Evolutionary conservation across 2,797 vertebrate species (phyloP).

Genomic region (Euphonia xanthogaster): DNA sequence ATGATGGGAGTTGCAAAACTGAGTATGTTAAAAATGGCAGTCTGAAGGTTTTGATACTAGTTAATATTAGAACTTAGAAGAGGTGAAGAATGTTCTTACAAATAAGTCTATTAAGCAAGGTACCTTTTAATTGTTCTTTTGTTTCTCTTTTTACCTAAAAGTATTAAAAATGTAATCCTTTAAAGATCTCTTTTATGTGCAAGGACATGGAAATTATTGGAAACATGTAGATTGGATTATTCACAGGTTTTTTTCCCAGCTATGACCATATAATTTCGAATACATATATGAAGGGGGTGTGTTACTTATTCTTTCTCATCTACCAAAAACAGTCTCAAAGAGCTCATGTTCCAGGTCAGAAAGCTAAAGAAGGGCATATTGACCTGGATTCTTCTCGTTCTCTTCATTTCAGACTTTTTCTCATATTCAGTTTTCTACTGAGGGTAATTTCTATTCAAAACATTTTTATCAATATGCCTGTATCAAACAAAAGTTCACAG

Average conservation of each 20-base stretch:
- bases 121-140: not conserved
- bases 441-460: not conserved
- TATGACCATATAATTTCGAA: not conserved
- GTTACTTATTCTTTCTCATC: not conserved
- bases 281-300: accelerated
- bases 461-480: not conserved
- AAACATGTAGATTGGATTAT: not conserved
- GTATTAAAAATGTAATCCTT: not conserved
- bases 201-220: not conserved
- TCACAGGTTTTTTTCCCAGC: not conserved
- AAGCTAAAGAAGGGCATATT: not conserved
- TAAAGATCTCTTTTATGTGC: not conserved
- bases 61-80: not conserved
- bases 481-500: not conserved
- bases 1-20: not conserved
- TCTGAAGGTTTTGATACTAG: not conserved
- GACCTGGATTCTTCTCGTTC: not conserved
- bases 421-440: not conserved
- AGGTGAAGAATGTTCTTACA: not conserved
- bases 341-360: not conserved
- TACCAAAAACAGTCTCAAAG: not conserved
- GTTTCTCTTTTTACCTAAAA: not conserved
- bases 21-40: not conserved
- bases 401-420: not conserved
- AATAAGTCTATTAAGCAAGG: not conserved